These are phyloP conservation scores for Arctocebus calabarensis DNA, from an alignment of 2,797 vertebrate species.

Conservation along the genomic window DNA sequence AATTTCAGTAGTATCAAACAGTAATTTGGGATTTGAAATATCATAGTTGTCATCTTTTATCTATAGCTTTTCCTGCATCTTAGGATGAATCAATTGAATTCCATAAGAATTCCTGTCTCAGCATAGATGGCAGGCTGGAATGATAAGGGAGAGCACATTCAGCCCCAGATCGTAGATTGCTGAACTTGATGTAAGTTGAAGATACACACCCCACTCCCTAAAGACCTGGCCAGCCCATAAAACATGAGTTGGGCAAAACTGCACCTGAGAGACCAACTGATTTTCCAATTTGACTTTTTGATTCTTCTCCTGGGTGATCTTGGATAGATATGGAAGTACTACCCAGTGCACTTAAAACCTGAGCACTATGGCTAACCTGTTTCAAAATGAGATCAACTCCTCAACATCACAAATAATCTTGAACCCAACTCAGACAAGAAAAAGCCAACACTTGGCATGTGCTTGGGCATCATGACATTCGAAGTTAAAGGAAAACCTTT, in stretches of 20 bases:
- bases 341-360: background rate
- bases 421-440: background rate
- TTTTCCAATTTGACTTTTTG: background rate
- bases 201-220: background rate
- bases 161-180: background rate
- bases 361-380: background rate
- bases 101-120: background rate
- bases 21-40: background rate
- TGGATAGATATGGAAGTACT: background rate
- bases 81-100: slow-evolving; percentile 16
- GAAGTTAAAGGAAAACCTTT: background rate
- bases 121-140: background rate
- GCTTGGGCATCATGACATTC: background rate
- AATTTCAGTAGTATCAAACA: background rate
- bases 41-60: slow-evolving; percentile 5
- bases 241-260: background rate
- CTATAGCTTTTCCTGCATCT: background rate
- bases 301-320: background rate
- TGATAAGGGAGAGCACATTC: background rate
- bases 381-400: background rate
- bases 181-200: background rate
- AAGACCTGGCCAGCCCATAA: background rate
- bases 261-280: background rate
- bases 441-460: background rate
- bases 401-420: background rate